Evolutionary conservation across 2,888 invertebrate genomes (phyloP).

Genomic region (Ganaspis brasiliensis): DNA sequence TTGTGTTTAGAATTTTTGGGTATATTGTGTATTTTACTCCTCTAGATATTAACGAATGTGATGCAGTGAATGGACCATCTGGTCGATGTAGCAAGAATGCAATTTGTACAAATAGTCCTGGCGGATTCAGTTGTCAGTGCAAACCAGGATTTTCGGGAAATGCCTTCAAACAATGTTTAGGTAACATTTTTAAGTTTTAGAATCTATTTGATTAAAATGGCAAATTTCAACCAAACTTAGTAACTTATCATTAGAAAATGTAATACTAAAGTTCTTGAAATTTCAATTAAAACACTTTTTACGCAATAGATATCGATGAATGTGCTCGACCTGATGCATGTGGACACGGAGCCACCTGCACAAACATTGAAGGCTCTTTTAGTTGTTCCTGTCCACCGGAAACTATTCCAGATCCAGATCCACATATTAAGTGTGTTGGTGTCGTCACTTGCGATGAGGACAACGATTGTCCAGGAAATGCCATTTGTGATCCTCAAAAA

Average conservation of each 20-base stretch:
- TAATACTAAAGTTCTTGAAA: no score
- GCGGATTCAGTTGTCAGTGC: constrained; percentile 91
- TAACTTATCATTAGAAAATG: no score
- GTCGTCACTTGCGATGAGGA: constrained; percentile 89
- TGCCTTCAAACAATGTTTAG: constrained; percentile 88
- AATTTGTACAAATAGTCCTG: constrained; percentile 89
- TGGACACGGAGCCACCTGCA: constrained; percentile 90
- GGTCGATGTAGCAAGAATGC: constrained; percentile 94
- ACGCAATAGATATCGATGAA: constrained; percentile 88
- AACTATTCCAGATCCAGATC: constrained; percentile 91
- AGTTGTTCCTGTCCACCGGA: constrained; percentile 91
- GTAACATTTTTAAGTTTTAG: constrained; percentile 69
- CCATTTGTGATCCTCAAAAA: constrained; percentile 89
- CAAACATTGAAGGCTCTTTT: constrained; percentile 89
- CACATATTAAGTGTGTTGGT: constrained; percentile 90
- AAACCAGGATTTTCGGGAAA: constrained; percentile 93
- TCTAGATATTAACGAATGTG: constrained; percentile 94
- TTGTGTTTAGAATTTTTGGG: background rate
- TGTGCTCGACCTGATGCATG: constrained; percentile 88
- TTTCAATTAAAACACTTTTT: background rate
- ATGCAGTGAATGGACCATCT: constrained; percentile 87
- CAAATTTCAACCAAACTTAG: no score
- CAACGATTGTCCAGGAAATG: constrained; percentile 94
- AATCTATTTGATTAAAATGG: no score
- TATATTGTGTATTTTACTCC: constrained; percentile 15